phyloP scores from a whole-genome alignment of 2,888 invertebrate genomes.

The Cantharis rustica region DNA sequence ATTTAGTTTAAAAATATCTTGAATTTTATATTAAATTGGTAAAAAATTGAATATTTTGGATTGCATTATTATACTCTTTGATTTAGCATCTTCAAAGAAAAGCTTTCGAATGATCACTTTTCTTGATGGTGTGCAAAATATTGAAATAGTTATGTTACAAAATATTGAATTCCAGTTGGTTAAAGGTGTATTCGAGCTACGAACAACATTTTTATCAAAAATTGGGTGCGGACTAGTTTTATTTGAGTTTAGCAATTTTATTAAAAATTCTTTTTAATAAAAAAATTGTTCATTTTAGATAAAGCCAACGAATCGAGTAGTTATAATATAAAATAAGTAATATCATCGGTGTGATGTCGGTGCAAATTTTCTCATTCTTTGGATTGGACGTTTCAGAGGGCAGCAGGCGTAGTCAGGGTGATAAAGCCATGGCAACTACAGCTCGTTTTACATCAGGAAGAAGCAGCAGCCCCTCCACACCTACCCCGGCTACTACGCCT shows the following conservation, averaged over 20 bases:
- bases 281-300: background rate
- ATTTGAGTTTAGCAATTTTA: background rate
- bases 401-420: constrained; percentile 54
- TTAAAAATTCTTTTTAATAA: background rate
- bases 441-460: constrained; percentile 62
- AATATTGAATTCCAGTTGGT: background rate
- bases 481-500: constrained; percentile 54
- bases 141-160: background rate
- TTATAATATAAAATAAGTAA: constrained; percentile 6
- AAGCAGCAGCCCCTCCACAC: constrained; percentile 60
- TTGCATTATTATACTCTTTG: background rate
- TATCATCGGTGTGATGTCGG: background rate
- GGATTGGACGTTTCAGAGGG: constrained; percentile 50
- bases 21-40: background rate
- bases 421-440: constrained; percentile 60
- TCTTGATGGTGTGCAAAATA: background rate
- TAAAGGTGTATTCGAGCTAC: background rate
- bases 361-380: constrained; percentile 3
- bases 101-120: background rate
- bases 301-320: background rate
- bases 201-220: background rate
- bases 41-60: background rate
- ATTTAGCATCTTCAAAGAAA: background rate
- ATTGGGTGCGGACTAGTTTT: background rate
- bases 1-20: background rate